These are phyloP conservation scores for Eristalinus sepulchralis DNA, from an alignment of 2,888 invertebrate species.

Conservation along the genomic window DNA sequence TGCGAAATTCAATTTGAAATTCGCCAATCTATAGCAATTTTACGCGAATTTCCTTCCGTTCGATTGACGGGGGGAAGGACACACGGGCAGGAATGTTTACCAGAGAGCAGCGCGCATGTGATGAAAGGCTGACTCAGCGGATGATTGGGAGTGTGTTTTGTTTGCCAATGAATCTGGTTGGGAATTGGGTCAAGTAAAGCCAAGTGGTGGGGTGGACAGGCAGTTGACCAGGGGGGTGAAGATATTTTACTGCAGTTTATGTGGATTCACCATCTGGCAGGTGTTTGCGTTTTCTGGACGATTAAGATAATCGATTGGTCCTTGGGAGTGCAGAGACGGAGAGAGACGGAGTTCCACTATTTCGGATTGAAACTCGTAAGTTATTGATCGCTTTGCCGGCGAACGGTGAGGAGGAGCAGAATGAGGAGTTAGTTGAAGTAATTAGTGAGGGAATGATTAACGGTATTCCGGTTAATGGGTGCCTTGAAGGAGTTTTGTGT, in stretches of 20 bases:
- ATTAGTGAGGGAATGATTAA: no score
- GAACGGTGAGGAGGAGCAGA: neutral
- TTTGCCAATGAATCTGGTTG: slow-evolving; percentile 15
- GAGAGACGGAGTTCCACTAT: neutral
- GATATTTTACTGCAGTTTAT: neutral
- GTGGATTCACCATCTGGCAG: neutral
- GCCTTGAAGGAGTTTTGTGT: no score
- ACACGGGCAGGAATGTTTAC: neutral
- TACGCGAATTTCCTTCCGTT: neutral
- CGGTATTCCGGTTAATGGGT: no score
- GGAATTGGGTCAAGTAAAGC: slow-evolving; percentile 48
- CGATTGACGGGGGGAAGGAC: neutral
- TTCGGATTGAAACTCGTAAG: neutral
- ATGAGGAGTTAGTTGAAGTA: no score
- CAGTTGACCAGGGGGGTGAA: no score
- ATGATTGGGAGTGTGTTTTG: slow-evolving; percentile 4
- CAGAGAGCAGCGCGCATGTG: neutral
- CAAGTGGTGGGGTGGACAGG: no score
- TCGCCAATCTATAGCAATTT: neutral
- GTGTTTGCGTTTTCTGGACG: neutral
- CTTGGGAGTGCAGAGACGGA: neutral
- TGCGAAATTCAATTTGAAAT: no score
- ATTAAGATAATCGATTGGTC: neutral
- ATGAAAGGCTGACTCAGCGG: neutral
- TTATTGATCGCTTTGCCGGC: neutral